A percentile compares a stretch with the other conserved stretches of the same genome.
phyloP scores from a whole-genome alignment of 2,797 vertebrate species.

The Rhyacichthys aspro region DNA sequence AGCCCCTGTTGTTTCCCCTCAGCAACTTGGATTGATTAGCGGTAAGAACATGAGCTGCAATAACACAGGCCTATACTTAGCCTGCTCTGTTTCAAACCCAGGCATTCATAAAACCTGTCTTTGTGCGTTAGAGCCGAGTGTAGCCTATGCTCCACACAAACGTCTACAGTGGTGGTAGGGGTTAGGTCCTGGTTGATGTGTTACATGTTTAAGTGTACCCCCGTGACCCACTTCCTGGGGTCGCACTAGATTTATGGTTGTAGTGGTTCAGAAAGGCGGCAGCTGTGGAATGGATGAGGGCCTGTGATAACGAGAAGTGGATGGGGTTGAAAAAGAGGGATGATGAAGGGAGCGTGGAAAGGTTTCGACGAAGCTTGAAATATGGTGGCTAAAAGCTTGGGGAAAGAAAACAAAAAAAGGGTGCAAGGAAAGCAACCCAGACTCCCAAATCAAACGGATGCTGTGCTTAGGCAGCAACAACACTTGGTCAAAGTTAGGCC shows the following conservation, averaged over 20 bases:
- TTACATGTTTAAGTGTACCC: constrained; percentile 70
- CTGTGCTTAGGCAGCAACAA: constrained; percentile 1
- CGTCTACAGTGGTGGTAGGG: constrained; percentile 10
- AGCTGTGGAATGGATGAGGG: constrained; percentile 63
- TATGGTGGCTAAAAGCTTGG: constrained; percentile 50
- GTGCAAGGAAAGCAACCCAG: not conserved
- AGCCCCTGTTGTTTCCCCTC: constrained; percentile 59
- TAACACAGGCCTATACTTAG: constrained; percentile 58
- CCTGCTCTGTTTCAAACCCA: constrained; percentile 59
- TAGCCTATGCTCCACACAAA: not conserved
- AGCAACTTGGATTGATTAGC: constrained; percentile 69
- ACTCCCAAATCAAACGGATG: not conserved
- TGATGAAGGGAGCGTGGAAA: constrained; percentile 61
- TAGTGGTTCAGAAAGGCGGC: constrained; percentile 61
- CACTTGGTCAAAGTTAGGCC: not conserved
- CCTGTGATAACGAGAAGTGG: constrained; percentile 42
- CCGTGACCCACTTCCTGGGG: constrained; percentile 66
- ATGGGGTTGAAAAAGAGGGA: constrained; percentile 37
- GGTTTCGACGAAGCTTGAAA: constrained; percentile 52
- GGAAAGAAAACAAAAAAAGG: not conserved
- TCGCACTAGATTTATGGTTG: constrained; percentile 68
- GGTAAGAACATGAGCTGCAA: constrained; percentile 62
- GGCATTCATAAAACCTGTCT: constrained; percentile 53
- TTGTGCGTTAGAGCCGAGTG: not conserved
- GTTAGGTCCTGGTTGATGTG: constrained; percentile 52